Base-by-base conservation (phyloP, 2,888 invertebrate genomes). In the Cantharis flavilabris region DNA sequence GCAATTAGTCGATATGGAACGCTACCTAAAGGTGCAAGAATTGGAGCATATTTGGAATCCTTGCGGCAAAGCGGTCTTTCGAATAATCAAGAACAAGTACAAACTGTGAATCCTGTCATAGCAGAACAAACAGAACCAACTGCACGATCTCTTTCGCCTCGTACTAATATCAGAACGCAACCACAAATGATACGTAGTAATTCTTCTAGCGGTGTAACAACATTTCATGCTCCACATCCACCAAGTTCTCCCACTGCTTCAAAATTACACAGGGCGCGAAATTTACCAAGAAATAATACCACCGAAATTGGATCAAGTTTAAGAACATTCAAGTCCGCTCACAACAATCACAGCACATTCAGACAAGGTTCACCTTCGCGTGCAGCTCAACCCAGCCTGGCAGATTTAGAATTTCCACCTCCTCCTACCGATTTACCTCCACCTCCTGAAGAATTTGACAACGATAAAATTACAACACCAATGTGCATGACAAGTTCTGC, bases 1-100 rank as follows among this genome's bases (percentile, higher is more conserved):
- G 97, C 97, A 69, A 97, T 97, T 81, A 98, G 97, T 89, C 92
- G 98, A 26, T 98, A 98, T 87, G 99, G 99, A 16, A 99, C 99
- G 10, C 90, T 99, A 85, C 99, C 99, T 0, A 99, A 98, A 89
- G 98, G 96, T 70, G 97, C 97, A 10, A 92, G 98, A 81, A 98
- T 99, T 83, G 98, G 98, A 30, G 98, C 98, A 7, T 99, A 97
- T 89, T 90, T 99, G 73, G 98, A 98, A 88, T 98, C 98, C 5
- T 90, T 99, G 85, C 92, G 96, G 67, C 95, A 96, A 86, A 95
- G 94, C 85, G 94, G 93, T 70, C 89, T 91, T 77, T 88, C 90
- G 1, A 84, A 84, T 70, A 88, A 86, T 80, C 89, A 89, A 73
- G 89, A 89, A 82, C 72, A 78, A 23, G 71, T 83, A 77, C 83